Conservation (phyloP, 2,797 vertebrate species). For the Crenuchus spilurus region DNA sequence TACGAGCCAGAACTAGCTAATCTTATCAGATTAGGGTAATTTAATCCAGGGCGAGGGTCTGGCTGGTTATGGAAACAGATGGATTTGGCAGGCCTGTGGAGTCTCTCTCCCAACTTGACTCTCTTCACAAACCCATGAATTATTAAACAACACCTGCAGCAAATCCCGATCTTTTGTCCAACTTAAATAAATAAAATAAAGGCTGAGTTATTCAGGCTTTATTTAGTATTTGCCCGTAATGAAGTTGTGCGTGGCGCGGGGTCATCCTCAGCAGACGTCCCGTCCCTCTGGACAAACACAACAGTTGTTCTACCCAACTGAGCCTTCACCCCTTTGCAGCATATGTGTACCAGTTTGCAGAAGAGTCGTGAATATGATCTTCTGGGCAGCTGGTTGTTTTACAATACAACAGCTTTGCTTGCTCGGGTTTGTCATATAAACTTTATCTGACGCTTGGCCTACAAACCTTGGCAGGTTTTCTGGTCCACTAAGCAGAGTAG, state of each 20-base stretch:
- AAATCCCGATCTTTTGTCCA: conserved; percentile 61
- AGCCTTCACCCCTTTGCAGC: conserved; percentile 46
- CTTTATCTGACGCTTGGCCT: neutral
- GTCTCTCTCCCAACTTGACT: conserved; percentile 40
- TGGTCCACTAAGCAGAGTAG: conserved; percentile 9
- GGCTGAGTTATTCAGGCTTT: conserved; percentile 39
- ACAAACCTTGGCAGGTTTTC: conserved; percentile 20
- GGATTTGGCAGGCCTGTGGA: conserved; percentile 48
- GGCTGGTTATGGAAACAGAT: conserved; percentile 45
- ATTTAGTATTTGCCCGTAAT: conserved; percentile 51
- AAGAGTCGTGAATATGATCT: conserved; percentile 40
- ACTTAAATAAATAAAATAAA: conserved; percentile 26
- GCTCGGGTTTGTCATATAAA: conserved; percentile 6
- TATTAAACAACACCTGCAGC: conserved; percentile 64
- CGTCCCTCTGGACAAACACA: conserved; percentile 51
- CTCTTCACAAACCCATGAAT: conserved; percentile 57
- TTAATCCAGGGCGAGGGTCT: conserved; percentile 36
- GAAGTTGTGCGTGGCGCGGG: conserved; percentile 36
- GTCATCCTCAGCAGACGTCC: conserved; percentile 42
- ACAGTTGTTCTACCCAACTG: conserved; percentile 46
- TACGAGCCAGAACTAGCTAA: neutral
- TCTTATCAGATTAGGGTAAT: conserved; percentile 35
- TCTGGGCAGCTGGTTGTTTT: conserved; percentile 37
- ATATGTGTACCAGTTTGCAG: conserved; percentile 52
- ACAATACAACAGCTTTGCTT: conserved; percentile 8